Evolutionary conservation across 2,113 vertebrate genomes (phyloP).

Genomic region (Scalopus aquaticus): DNA sequence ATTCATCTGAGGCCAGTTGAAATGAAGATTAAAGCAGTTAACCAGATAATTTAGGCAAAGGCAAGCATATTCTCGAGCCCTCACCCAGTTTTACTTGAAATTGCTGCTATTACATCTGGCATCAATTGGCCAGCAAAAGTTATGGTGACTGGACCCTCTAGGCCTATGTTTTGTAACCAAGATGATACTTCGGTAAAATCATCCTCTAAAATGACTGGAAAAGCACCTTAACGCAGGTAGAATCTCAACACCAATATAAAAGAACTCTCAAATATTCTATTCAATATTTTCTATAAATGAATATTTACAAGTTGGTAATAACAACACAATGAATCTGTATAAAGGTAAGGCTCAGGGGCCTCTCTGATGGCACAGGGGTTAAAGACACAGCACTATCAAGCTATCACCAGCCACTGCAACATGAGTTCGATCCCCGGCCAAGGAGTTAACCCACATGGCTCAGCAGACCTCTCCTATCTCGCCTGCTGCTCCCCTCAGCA

Average conservation of each 20-base stretch:
- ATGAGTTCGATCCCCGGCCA: too few relatives aligned
- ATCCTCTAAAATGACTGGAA: conserved; percentile 16
- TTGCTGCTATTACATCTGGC: background rate
- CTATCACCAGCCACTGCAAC: too few relatives aligned
- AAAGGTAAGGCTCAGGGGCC: conserved; percentile 17
- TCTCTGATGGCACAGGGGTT: too few relatives aligned
- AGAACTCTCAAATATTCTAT: conserved; percentile 48
- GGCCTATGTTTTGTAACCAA: background rate
- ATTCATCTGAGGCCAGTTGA: background rate
- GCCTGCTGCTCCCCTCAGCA: too few relatives aligned
- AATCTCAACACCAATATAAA: conserved; percentile 21
- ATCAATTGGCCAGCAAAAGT: background rate
- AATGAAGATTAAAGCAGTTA: background rate
- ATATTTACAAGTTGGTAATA: conserved; percentile 63
- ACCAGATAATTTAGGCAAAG: background rate
- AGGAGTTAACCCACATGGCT: too few relatives aligned
- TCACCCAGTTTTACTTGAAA: background rate
- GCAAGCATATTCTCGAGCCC: background rate
- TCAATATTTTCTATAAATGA: conserved; percentile 65
- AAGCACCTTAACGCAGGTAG: conserved; percentile 31
- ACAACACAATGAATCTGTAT: conserved; percentile 26
- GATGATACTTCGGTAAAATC: conserved; percentile 23
- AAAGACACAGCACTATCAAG: too few relatives aligned
- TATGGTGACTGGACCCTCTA: background rate
- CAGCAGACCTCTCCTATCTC: too few relatives aligned